Conservation (phyloP, 1,140 invertebrate genomes). For the Drosophila kohkoa region DNA sequence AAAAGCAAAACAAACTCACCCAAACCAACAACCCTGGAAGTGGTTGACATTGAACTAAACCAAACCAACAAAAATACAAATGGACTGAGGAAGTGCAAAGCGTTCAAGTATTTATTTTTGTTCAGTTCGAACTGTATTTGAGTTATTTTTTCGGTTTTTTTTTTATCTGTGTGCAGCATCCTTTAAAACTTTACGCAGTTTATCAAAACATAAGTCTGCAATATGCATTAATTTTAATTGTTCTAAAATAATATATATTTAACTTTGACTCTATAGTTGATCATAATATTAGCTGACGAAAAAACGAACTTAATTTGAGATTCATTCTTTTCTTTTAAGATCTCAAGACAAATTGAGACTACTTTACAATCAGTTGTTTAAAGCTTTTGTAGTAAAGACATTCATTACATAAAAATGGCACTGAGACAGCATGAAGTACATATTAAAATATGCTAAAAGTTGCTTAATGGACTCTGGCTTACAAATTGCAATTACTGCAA, state of each 20-base stretch:
- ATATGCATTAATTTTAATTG: no score
- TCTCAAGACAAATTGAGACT: no score
- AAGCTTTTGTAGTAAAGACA: neutral
- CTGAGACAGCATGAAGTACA: conserved; percentile 13
- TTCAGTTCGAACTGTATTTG: conserved; percentile 71
- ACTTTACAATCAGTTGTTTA: conserved; percentile 11
- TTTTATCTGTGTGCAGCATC: conserved; percentile 45
- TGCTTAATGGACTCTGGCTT: conserved; percentile 25
- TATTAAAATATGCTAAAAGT: conserved; percentile 43
- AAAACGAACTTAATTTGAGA: no score
- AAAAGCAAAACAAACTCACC: conserved; percentile 58
- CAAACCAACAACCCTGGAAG: conserved; percentile 23
- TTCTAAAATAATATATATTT: no score
- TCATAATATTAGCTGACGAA: no score
- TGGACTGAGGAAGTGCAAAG: conserved; percentile 19
- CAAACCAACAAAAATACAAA: conserved; percentile 3
- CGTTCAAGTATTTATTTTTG: conserved; percentile 55
- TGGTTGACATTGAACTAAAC: neutral
- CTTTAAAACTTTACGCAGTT: conserved; percentile 60
- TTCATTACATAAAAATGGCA: conserved; percentile 26
- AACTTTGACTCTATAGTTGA: no score
- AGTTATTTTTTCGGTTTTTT: conserved; percentile 26
- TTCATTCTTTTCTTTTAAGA: no score
- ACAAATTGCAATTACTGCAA: conserved; percentile 48
- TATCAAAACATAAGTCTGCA: conserved; percentile 57